Evolutionary conservation across 2,888 invertebrate genomes (phyloP).

Genomic region (Drosophila trichaetosa): DNA sequence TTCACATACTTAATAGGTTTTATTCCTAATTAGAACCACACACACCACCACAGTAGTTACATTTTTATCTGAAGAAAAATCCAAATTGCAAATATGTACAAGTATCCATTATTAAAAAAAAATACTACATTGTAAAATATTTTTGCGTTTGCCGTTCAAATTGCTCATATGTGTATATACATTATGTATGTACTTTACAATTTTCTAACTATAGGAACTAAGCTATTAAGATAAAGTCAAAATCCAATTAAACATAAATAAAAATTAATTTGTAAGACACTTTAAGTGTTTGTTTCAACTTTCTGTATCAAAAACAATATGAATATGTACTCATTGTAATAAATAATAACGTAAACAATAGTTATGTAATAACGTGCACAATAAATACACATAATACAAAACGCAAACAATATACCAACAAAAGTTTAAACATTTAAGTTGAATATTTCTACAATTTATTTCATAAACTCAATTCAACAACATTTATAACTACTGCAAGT

Average conservation of each 20-base stretch:
- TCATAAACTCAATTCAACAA: slow-evolving; percentile 55
- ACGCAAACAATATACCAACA: slow-evolving; percentile 60
- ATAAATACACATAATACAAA: slow-evolving; percentile 31
- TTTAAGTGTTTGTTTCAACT: no score
- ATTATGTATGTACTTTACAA: no score
- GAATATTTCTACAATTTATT: slow-evolving; percentile 75
- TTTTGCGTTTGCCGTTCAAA: no score
- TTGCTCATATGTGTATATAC: no score
- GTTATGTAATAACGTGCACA: slow-evolving; percentile 21
- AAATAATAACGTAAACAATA: slow-evolving; percentile 19
- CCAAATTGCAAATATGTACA: slow-evolving; percentile 20
- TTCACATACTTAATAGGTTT: slow-evolving; percentile 37
- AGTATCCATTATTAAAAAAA: background rate
- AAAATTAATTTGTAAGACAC: no score
- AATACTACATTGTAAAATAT: no score
- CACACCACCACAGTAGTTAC: slow-evolving; percentile 22
- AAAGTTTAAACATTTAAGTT: slow-evolving; percentile 61
- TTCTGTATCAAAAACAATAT: no score
- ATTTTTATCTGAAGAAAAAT: slow-evolving; percentile 18
- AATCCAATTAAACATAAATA: no score
- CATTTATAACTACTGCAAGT: slow-evolving; percentile 35
- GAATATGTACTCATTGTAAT: slow-evolving; percentile 17
- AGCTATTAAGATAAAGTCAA: no score
- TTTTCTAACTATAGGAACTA: no score
- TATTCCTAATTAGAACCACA: slow-evolving; percentile 21